Conservation (phyloP, 2,888 invertebrate species). For the Mellilla xanthometata region DNA sequence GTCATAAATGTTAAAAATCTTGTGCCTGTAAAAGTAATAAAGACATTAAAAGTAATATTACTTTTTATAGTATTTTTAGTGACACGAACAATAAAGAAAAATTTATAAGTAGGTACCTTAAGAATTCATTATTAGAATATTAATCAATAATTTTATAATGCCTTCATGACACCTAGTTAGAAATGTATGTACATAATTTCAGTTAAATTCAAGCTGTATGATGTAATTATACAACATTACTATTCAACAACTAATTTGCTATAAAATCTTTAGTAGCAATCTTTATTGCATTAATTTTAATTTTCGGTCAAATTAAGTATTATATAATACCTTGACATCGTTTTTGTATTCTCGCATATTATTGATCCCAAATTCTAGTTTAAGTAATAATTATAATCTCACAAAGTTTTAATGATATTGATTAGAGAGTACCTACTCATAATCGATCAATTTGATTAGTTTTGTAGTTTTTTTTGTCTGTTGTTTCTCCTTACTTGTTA, state of each 20-base stretch:
- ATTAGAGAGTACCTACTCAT: too few species aligned
- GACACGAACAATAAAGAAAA: too few species aligned
- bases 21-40: too few species aligned
- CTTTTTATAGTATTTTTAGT: too few species aligned
- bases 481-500: too few species aligned
- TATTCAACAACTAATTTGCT: constrained; percentile 16
- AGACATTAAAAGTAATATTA: too few species aligned
- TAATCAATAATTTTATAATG: too few species aligned
- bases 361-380: constrained; percentile 12
- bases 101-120: too few species aligned
- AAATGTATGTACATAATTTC: constrained; percentile 11
- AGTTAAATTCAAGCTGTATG: constrained; percentile 14
- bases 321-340: constrained; percentile 26
- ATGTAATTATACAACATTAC: constrained; percentile 16
- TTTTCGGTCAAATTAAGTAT: constrained; percentile 17
- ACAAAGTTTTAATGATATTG: constrained; percentile 1
- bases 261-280: constrained; percentile 17
- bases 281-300: constrained; percentile 24
- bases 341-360: constrained; percentile 22
- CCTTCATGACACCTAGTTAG: neutral
- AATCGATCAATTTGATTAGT: too few species aligned
- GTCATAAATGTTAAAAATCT: too few species aligned
- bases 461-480: too few species aligned
- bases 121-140: too few species aligned
- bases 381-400: neutral